Base-by-base conservation (phyloP, 2,888 invertebrate genomes). In the Anoplius nigerrimus region DNA sequence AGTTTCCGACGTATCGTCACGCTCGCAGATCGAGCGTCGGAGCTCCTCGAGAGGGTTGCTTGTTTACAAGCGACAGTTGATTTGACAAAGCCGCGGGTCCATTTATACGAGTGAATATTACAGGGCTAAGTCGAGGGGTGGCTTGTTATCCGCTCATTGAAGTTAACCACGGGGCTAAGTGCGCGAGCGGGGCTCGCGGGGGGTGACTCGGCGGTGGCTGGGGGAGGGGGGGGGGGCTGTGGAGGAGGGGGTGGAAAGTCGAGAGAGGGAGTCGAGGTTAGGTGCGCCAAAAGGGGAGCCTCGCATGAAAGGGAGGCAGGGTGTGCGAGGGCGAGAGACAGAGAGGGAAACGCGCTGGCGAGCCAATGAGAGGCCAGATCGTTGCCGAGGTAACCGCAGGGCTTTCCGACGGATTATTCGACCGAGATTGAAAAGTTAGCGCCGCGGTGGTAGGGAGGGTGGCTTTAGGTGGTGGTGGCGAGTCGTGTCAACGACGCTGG, bases 91-190 rank as follows among this genome's bases (percentile, higher is more conserved):
- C 87, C 85, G 79, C 83, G 81, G 79, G 86, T 86, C 87, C 87
- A 87, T 87, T 87, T 87, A 87, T 86, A 84, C 84, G 84, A 87
- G 84, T 79, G 84, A 87, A 87, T 87, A 87, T 87, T 87, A 87
- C 86, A 87, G 84, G 84, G 83, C 79, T 77, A 78, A 81, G 81
- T 84, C 80, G 82, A 84, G 84, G 86, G 86, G 86, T 83, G 85
- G 86, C 88, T 88, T 87, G 88, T 88, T 88, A 88, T 87, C 87
- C 86, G 87, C 87, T 88, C 87, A 87, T 88, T 88, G 88, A 88
- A 88, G 88, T 86, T 88, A 88, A 88, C 87, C 87, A 87, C 87
- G 86, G 84, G 84, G 87, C 87, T 88, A 88, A 88, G 87, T 87
- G 84, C 80, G 81, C 80, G 71, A 66, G 66, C 69, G 75, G 64